phyloP scores from a whole-genome alignment of 2,797 vertebrate species.

The Clarias platycephalus region DNA sequence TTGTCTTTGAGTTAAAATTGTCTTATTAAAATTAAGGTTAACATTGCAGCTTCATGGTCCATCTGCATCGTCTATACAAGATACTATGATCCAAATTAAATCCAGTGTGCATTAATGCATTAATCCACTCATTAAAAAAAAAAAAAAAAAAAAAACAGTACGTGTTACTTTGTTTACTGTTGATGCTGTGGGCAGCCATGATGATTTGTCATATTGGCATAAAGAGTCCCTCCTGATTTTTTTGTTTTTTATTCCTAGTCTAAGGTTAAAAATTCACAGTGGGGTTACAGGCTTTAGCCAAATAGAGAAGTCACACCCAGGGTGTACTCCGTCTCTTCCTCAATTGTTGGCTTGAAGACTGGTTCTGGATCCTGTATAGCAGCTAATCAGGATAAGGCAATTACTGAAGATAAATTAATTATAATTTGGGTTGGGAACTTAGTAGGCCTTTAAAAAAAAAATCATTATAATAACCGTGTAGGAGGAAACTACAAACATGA shows the following conservation, averaged over 20 bases:
- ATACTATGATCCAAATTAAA: neutral
- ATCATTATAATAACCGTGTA: conserved; percentile 4
- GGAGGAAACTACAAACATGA: conserved; percentile 22
- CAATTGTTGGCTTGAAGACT: neutral
- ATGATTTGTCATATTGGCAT: neutral
- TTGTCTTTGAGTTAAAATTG: neutral
- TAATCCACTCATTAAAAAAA: no score
- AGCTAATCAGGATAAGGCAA: neutral
- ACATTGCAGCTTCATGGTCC: neutral
- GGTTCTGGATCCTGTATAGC: neutral
- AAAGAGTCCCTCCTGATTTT: neutral
- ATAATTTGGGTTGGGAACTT: neutral
- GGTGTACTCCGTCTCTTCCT: no score
- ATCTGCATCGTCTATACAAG: neutral
- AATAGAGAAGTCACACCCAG: neutral
- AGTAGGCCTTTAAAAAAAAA: neutral
- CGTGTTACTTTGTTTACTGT: neutral
- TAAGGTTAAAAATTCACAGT: neutral
- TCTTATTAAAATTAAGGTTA: neutral
- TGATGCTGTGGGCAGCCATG: neutral
- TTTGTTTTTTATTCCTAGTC: neutral
- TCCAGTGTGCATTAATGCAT: no score
- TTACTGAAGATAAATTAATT: neutral
- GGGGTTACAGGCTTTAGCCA: neutral
- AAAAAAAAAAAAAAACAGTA: neutral